Evolutionary conservation across 2,113 vertebrate species (phyloP).

Genomic region (Sebastes fasciatus): DNA sequence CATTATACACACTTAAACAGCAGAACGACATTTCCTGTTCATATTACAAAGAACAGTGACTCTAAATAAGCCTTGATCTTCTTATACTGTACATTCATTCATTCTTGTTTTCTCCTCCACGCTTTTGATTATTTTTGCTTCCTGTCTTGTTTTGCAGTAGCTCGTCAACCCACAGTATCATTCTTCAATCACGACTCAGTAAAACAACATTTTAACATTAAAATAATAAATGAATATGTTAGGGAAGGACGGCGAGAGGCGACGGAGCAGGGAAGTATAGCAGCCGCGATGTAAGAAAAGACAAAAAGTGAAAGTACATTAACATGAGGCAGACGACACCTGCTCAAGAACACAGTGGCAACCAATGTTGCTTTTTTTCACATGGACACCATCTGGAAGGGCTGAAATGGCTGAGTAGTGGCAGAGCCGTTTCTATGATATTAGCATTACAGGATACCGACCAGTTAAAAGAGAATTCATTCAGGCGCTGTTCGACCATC

Average conservation of each 20-base stretch:
- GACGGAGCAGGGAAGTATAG: background rate
- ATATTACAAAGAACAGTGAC: conserved; percentile 78
- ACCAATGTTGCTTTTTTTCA: conserved; percentile 45
- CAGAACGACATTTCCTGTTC: conserved; percentile 61
- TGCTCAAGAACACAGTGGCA: conserved; percentile 60
- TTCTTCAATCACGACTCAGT: background rate
- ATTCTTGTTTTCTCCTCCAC: background rate
- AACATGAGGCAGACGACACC: conserved; percentile 57
- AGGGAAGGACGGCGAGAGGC: background rate
- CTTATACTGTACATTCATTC: conserved; percentile 15
- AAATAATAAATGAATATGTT: background rate
- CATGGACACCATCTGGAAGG: conserved; percentile 61
- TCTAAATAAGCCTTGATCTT: conserved; percentile 82
- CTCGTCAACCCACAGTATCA: too few species aligned
- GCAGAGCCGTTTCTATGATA: conserved; percentile 39
- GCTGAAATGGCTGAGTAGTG: conserved; percentile 50
- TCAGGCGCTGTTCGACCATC: conserved; percentile 10
- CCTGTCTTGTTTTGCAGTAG: background rate
- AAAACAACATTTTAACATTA: background rate
- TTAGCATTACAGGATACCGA: conserved; percentile 20
- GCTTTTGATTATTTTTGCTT: background rate
- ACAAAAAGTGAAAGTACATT: conserved; percentile 46
- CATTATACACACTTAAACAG: conserved; percentile 4
- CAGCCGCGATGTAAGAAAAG: conserved; percentile 21
- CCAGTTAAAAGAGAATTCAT: background rate